Conservation (phyloP, 2,113 vertebrate species). For the Pogona vitticeps region DNA sequence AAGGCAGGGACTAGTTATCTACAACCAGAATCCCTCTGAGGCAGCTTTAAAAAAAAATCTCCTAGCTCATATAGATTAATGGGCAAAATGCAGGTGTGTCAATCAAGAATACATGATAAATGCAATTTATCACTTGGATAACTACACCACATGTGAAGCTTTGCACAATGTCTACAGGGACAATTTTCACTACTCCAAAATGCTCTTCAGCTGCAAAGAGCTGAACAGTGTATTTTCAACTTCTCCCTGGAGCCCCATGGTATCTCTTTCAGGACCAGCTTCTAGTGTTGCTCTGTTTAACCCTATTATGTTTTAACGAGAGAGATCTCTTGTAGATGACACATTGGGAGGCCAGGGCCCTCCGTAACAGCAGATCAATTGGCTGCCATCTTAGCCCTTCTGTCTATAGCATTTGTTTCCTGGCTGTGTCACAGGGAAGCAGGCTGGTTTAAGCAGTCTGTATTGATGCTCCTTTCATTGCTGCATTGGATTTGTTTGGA, state of each 20-base stretch:
- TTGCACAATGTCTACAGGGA: slow-evolving; percentile 6
- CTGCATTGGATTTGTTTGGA: background rate
- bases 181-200: slow-evolving; percentile 17
- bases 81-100: slow-evolving; percentile 27
- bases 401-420: slow-evolving; percentile 9
- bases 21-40: slow-evolving; percentile 8
- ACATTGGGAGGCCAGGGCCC: background rate
- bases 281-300: slow-evolving; percentile 25
- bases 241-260: slow-evolving; percentile 13
- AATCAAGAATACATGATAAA: slow-evolving; percentile 19
- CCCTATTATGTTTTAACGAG: slow-evolving; percentile 30
- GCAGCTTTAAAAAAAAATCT: background rate
- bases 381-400: slow-evolving; percentile 14
- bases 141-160: background rate
- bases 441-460: background rate
- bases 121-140: slow-evolving; percentile 37
- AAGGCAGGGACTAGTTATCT: slow-evolving; percentile 10
- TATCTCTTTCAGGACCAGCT: slow-evolving; percentile 35
- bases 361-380: background rate
- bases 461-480: background rate
- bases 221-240: slow-evolving; percentile 11
- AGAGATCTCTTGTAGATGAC: background rate
- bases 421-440: background rate
- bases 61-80: slow-evolving; percentile 11
- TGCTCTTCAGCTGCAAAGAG: slow-evolving; percentile 21